Evolutionary conservation across 2,113 vertebrate genomes (phyloP).

Genomic region (Numenius arquata): DNA sequence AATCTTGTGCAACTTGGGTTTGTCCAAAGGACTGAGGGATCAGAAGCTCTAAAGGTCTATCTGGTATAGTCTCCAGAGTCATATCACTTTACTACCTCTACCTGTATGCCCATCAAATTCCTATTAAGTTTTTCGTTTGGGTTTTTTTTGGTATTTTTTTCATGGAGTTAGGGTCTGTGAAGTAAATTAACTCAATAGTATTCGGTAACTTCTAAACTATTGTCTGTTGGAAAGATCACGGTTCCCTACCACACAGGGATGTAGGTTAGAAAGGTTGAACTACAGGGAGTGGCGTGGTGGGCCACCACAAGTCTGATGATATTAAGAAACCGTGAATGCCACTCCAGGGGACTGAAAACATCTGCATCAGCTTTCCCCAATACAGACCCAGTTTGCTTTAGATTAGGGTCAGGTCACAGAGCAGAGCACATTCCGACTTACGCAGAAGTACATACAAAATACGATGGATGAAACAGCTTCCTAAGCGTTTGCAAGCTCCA

Average conservation of each 20-base stretch:
- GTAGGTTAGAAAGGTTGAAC: neutral
- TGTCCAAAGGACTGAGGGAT: neutral
- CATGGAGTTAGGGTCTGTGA: neutral
- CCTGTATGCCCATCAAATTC: neutral
- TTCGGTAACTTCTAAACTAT: neutral
- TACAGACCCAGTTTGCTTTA: neutral
- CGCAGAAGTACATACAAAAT: neutral
- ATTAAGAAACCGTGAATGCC: neutral
- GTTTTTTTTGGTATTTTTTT: too few relatives aligned
- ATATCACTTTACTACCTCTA: neutral
- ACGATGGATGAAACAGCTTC: neutral
- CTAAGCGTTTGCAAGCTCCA: neutral
- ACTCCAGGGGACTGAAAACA: neutral
- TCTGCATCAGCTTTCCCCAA: neutral
- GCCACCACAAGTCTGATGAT: neutral
- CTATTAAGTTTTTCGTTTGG: neutral
- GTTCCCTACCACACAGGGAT: neutral
- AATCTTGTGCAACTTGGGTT: neutral
- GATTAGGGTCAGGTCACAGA: neutral
- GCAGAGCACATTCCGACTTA: neutral
- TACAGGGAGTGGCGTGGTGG: neutral
- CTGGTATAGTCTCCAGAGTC: neutral
- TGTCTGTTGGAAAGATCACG: neutral
- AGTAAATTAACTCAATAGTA: neutral
- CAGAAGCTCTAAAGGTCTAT: neutral